Evolutionary conservation across 1,140 invertebrate species (phyloP).

Genomic region (Trypoxylus dichotomus): DNA sequence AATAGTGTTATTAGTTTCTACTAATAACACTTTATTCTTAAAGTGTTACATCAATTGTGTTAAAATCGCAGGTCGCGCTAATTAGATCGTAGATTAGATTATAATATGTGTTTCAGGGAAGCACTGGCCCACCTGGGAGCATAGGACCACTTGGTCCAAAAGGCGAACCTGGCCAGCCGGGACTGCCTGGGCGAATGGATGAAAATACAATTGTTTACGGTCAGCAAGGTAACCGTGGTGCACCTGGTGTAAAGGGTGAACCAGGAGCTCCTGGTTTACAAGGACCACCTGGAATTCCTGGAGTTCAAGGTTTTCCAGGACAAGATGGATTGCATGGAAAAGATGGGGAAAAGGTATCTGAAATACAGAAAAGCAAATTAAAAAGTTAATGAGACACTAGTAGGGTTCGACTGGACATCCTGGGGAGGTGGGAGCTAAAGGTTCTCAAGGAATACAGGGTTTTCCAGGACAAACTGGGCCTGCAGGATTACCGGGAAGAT

Average conservation of each 20-base stretch:
- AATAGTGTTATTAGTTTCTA: too few species aligned
- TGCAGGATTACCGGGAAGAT: conserved; percentile 62
- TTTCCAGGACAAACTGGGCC: conserved; percentile 57
- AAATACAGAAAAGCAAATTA: too few species aligned
- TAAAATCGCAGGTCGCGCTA: too few species aligned
- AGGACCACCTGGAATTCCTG: conserved; percentile 58
- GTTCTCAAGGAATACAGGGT: conserved; percentile 41
- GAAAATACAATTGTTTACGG: conserved; percentile 49
- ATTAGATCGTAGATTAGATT: too few species aligned
- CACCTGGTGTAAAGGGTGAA: conserved; percentile 57
- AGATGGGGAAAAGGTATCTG: conserved; percentile 39
- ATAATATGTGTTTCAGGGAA: not conserved
- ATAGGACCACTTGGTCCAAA: conserved; percentile 53
- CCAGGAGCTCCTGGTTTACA: conserved; percentile 64
- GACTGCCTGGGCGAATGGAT: not conserved
- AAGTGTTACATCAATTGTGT: too few species aligned
- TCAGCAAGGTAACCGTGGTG: conserved; percentile 52
- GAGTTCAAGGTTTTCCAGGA: conserved; percentile 58
- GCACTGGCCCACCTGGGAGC: conserved; percentile 33
- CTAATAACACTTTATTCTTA: too few species aligned
- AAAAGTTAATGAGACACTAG: too few species aligned
- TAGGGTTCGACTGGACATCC: conserved; percentile 50
- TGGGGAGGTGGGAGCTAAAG: conserved; percentile 36
- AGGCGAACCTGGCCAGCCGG: conserved; percentile 20
- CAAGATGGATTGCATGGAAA: conserved; percentile 49